phyloP scores from a whole-genome alignment of 2,113 vertebrate genomes.

The Sapajus apella region DNA sequence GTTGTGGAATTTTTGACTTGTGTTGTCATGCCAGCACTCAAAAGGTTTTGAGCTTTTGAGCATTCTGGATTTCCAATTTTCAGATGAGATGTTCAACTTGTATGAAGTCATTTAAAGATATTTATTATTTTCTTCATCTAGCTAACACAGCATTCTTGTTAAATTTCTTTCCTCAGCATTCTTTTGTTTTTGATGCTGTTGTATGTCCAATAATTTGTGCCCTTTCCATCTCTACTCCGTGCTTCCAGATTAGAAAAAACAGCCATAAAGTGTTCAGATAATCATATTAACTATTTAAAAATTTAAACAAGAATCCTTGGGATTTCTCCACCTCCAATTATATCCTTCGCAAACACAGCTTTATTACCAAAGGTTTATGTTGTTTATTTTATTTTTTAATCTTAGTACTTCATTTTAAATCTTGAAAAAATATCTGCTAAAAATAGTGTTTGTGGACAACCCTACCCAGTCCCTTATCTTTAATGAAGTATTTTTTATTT shows the following conservation, averaged over 20 bases:
- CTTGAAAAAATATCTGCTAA: background rate
- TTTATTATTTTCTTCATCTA: background rate
- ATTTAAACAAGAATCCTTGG: background rate
- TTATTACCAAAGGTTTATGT: background rate
- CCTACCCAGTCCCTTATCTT: background rate
- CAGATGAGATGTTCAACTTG: background rate
- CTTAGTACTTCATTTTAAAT: background rate
- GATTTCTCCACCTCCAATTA: background rate
- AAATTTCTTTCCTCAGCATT: background rate
- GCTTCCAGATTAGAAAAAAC: background rate
- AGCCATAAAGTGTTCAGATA: background rate
- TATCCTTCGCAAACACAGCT: background rate
- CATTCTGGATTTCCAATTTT: background rate
- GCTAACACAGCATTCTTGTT: background rate
- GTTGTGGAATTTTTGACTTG: background rate
- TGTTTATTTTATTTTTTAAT: background rate
- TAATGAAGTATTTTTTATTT: background rate
- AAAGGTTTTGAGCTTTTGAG: background rate
- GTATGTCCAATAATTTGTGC: background rate
- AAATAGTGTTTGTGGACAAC: background rate
- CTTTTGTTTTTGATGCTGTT: background rate
- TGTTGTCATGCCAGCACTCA: background rate
- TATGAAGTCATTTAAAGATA: background rate
- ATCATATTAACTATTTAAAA: background rate
- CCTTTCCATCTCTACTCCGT: background rate